Base-by-base conservation (phyloP, 2,888 invertebrate species). In the Lapara coniferarum region DNA sequence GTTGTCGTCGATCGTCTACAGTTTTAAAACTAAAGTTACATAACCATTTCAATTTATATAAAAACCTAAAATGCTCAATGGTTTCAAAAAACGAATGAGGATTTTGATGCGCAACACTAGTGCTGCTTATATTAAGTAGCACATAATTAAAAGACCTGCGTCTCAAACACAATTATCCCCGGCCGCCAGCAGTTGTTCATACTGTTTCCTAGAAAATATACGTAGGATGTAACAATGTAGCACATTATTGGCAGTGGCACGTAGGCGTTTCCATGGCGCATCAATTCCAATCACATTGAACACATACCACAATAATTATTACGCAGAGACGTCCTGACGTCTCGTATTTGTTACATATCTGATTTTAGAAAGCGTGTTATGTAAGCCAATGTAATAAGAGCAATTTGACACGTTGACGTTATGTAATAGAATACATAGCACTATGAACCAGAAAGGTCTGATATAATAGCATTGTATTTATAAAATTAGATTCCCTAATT, bases 241-340 rank as follows among this genome's bases (percentile, higher is more conserved):
- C 44, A 44, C 59, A 59, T 59, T 46, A 46, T 59, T 59, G 59
- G 59, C 59, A 59, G 44, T n/a, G 5, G 44, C 10, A 12, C 49
- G 63, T 63, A 49, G 63, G 63, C 49, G 63, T 63, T 46, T 63
- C 49, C 63, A 63, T 25, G 49, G 49, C 63, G 63, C 63, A 63
- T 63, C 63, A 63, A 63, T 63, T 63, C 63, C 63, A 63, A 63
- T 63, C 63, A 49, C 63, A 63, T 49, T 46, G 56, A 57, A 57
- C 46, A 67, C 67, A 67, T 46, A 67, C 44, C 56, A 57, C 56
- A 57, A 56, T 63, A 57, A 56, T 63, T 46, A 63, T 63, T 63
- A 63, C 63, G 63, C 63, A 46, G 46, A 37, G 37, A 37, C 44
- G 46, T 49, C n/a, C 19, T 16, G 59, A 49, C 63, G 49, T 63